Conservation (phyloP, 53 echinoderm and acorn worm species). For the Echinarachnius parma region DNA sequence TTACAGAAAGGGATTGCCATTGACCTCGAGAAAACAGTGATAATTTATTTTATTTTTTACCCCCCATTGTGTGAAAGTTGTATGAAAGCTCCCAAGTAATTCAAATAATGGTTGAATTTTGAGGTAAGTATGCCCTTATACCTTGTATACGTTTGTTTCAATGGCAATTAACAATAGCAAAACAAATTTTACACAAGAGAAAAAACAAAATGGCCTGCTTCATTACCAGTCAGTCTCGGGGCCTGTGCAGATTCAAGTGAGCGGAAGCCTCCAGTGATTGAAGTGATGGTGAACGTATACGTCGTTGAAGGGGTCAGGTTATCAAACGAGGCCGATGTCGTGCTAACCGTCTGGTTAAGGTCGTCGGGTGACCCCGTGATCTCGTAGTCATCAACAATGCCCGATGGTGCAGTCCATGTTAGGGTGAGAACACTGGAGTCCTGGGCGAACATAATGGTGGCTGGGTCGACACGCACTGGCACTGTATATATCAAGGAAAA, state of each 20-base stretch:
- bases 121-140: too few species aligned
- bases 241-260: not conserved
- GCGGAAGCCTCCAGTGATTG: conserved; percentile 1
- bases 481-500: too few species aligned
- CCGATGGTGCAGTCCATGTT: not conserved
- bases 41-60: too few species aligned
- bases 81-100: too few species aligned
- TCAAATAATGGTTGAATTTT: too few species aligned
- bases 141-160: too few species aligned
- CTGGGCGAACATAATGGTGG: not conserved
- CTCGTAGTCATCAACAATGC: not conserved
- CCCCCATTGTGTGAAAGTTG: too few species aligned
- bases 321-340: not conserved
- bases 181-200: too few species aligned
- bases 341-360: not conserved
- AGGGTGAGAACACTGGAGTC: not conserved
- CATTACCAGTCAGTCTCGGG: not conserved
- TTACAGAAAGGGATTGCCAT: too few species aligned
- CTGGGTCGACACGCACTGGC: not conserved
- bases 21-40: too few species aligned
- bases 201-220: too few species aligned
- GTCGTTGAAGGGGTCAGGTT: not conserved
- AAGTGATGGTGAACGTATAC: not conserved
- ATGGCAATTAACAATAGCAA: too few species aligned
- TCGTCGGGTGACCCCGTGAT: not conserved